These are phyloP conservation scores for Columbina picui DNA, from an alignment of 2,113 vertebrate genomes.

Conservation along the genomic window DNA sequence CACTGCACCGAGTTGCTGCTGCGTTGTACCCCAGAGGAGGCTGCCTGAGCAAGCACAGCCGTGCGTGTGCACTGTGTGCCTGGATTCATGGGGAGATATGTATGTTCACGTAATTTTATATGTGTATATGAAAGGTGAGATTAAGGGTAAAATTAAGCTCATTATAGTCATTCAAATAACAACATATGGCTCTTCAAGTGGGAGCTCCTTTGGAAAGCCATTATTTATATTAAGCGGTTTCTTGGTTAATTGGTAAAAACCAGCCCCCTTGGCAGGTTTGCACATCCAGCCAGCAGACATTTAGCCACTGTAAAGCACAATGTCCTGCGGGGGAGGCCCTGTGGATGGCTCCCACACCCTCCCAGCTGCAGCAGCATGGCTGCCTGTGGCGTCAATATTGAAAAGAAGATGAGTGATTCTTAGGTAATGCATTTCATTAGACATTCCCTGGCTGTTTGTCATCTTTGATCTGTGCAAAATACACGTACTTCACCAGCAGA, in stretches of 20 bases:
- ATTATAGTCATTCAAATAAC: background rate
- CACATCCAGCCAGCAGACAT: background rate
- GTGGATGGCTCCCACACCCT: background rate
- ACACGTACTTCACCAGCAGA: background rate
- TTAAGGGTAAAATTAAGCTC: background rate
- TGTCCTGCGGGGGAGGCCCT: background rate
- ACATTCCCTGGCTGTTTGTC: background rate
- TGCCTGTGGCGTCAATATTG: background rate
- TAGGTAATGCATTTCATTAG: background rate
- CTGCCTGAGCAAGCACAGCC: background rate
- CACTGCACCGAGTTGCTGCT: background rate
- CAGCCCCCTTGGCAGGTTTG: background rate
- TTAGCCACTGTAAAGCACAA: background rate
- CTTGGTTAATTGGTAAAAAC: background rate
- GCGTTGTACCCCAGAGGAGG: background rate
- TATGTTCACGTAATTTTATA: background rate
- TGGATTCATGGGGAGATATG: background rate
- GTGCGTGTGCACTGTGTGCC: background rate
- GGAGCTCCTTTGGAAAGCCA: background rate
- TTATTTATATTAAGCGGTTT: background rate
- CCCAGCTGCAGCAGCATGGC: fast-evolving
- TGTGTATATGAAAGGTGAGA: background rate
- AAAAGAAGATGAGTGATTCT: background rate
- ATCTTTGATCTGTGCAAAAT: background rate
- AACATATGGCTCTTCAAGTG: background rate